Base-by-base conservation (phyloP, 2,888 invertebrate species). In the Pammene fasciana region DNA sequence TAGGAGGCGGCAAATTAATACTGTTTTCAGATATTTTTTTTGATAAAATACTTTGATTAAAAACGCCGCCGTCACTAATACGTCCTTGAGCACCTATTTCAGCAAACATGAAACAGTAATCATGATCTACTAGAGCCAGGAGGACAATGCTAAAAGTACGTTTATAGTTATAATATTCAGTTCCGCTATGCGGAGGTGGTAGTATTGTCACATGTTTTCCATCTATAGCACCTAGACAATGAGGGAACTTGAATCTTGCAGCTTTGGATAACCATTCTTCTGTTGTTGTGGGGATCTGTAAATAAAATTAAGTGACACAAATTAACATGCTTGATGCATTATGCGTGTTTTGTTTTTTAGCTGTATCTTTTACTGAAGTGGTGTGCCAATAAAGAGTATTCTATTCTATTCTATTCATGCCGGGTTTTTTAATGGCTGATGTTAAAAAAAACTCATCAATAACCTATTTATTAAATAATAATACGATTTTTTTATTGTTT, bases 1-100 rank as follows among this genome's bases (percentile, higher is more conserved):
- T 8, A 16, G 18, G 11, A 18, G 59, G 43, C 18, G 59, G 59
- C 45, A 59, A 50, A 50, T 50, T 50, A 9, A 50, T 8, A 9
- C 18, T 16, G 6, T 18, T 18, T 18, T 50, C 16, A 16, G 9
- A 16, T 16, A 75, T 71, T 70, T 74, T 78, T 62, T 74, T 52
- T 71, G 74, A 75, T 50, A 76, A 70, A 38, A 71, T 16, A 64
- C 71, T 71, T 59, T 76, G 73, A 60, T 38, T 72, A 66, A 76
- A 75, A 1, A 75, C 73, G 77, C 64, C 64, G 0, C 73, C 71
- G 65, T 73, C 72, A 41, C 70, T 70, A 43, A 71, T 71, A 43
- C 65, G 45, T 0, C 68, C 72, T 50, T 71, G 68, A 52, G 66
- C 11, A 41, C 72, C 72, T 18, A 72, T 56, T 0, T 72, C 71